A percentile compares a stretch with the other conserved stretches of the same genome.
These are phyloP conservation scores for Nannospalax galili DNA, from an alignment of 2,113 vertebrate genomes.

Conservation along the genomic window DNA sequence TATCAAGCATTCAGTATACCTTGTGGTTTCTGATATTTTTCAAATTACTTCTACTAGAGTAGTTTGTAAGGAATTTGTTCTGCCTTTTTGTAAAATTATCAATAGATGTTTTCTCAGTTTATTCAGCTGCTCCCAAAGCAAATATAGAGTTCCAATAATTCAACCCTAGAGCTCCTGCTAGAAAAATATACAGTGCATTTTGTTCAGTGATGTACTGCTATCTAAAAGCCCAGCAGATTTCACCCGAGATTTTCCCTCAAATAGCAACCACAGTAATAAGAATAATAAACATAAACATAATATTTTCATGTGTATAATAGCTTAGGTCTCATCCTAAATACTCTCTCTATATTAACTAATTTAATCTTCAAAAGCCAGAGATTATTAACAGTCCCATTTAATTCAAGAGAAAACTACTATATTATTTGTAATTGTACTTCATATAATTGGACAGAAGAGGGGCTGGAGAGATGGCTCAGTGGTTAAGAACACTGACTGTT, in stretches of 20 bases:
- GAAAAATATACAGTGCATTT: neutral
- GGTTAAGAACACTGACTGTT: no score
- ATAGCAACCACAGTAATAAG: neutral
- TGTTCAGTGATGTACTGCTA: neutral
- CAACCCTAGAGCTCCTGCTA: neutral
- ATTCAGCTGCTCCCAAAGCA: neutral
- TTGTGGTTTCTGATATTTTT: constrained; percentile 34
- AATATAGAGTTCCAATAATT: neutral
- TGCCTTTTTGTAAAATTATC: constrained; percentile 26
- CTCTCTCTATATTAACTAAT: neutral
- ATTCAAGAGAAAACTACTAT: neutral
- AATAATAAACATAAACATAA: neutral
- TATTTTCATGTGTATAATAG: neutral
- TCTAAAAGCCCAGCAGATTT: neutral
- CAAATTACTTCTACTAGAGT: neutral
- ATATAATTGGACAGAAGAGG: neutral
- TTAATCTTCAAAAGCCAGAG: neutral
- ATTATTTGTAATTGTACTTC: neutral
- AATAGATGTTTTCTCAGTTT: neutral
- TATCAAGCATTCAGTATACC: neutral
- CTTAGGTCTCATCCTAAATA: neutral
- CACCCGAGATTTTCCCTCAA: neutral
- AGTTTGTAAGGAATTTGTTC: constrained; percentile 19
- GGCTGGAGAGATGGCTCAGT: no score
- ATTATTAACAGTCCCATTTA: neutral